Conservation (phyloP, 2,888 invertebrate species). For the Sthenelais limicola region DNA sequence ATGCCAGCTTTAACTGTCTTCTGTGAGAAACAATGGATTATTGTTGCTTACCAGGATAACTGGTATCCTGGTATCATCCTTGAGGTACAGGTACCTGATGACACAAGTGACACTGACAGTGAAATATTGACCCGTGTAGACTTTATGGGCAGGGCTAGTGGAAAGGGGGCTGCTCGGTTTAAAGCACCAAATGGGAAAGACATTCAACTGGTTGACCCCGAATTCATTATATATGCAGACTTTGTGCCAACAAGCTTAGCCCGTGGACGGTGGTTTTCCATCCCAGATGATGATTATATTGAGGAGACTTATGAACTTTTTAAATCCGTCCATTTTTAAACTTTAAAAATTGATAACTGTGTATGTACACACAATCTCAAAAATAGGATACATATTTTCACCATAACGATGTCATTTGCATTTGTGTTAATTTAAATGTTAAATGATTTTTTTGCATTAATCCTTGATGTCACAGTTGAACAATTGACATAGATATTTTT, state of each 20-base stretch:
- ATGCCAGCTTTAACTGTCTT: neutral
- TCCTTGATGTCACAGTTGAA: too few species aligned
- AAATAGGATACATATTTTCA: too few species aligned
- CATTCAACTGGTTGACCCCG: neutral
- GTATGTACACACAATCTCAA: too few species aligned
- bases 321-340: neutral
- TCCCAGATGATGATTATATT: neutral
- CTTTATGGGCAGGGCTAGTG: neutral
- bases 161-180: neutral
- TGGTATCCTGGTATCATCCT: slow-evolving; percentile 3
- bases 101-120: neutral
- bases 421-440: too few species aligned
- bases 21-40: slow-evolving; percentile 7
- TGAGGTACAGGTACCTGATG: neutral
- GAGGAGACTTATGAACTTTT: neutral
- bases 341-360: too few species aligned
- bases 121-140: neutral
- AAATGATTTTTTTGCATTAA: too few species aligned
- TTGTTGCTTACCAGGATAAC: slow-evolving; percentile 22
- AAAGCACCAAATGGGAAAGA: slow-evolving; percentile 9
- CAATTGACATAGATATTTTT: too few species aligned
- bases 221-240: neutral
- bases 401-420: too few species aligned
- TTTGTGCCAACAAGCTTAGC: neutral
- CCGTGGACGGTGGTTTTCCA: neutral